These are phyloP conservation scores for Lanius collurio DNA, from an alignment of 2,113 vertebrate genomes.

Conservation along the genomic window DNA sequence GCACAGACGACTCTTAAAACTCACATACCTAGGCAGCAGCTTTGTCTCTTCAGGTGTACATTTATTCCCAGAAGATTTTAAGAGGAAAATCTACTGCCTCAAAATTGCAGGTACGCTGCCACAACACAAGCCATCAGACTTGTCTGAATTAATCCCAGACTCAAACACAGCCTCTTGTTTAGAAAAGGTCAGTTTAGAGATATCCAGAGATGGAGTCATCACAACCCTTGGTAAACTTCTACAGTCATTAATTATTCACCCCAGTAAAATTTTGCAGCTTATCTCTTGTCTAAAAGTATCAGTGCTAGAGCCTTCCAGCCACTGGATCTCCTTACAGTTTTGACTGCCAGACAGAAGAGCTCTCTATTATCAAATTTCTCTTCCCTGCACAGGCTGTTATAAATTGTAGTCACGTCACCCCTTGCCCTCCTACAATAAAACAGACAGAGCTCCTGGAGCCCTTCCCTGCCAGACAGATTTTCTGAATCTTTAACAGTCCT, in stretches of 20 bases:
- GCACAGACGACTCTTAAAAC: neutral
- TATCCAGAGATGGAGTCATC: neutral
- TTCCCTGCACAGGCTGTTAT: neutral
- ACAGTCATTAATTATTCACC: constrained; percentile 24
- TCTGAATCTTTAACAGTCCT: neutral
- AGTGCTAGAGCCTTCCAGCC: neutral
- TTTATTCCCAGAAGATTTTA: neutral
- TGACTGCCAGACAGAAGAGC: constrained; percentile 24
- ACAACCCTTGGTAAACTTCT: constrained; percentile 8
- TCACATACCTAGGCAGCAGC: neutral
- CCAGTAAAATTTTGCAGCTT: constrained; percentile 43
- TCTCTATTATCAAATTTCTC: constrained; percentile 31
- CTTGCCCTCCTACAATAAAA: neutral
- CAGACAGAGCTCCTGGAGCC: neutral
- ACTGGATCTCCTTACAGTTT: neutral
- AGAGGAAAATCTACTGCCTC: neutral
- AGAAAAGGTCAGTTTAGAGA: neutral
- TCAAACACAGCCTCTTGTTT: neutral
- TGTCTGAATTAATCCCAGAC: neutral
- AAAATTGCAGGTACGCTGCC: neutral
- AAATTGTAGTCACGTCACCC: neutral
- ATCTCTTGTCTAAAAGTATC: constrained; percentile 31
- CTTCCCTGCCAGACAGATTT: neutral
- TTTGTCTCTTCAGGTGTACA: neutral
- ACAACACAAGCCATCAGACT: neutral